Evolutionary conservation across 2,113 vertebrate genomes (phyloP), one percentile per base, ranked within the genome.

Genomic region (Myocastor coypus): DNA sequence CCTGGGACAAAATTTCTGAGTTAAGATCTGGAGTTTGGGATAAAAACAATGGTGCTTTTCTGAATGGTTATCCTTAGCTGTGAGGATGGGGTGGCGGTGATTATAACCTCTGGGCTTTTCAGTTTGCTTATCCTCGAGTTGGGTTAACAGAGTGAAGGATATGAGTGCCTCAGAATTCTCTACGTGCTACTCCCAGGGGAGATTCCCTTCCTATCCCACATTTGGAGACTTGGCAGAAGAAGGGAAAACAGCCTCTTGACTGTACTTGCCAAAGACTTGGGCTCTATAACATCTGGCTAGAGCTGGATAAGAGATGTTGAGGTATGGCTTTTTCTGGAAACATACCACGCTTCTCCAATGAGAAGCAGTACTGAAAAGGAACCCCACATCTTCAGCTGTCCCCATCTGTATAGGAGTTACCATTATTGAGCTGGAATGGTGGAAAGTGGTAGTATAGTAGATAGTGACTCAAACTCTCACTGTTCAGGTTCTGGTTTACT

Each of bases 371-470:
- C 50, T 26, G 24, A 85, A 13, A 63, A 3, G 37, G 16, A 66
- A 8, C 30, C 28, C n/a, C n/a, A 5, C 4, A 34, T 93, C 4
- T 66, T 88, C 46, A 5, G 28, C 2, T n/a, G 1, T 26, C 22
- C 0, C 0, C 5, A 7, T 69, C 30, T 84, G n/a, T 40, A 71
- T 2, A 57, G 32, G 22, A 42, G 8, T 30, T 50, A 40, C 30
- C 2, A 34, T 59, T 42, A 28, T 7, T 42, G 19, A 89, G 4
- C 37, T 83, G 24, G 10, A 0, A 11, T 32, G 17, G 3, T 24
- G 5, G 7, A 26, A 57, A 13, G 5, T n/a, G 10, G 37, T 5
- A 26, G 1, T 20, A 20, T 7, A 52, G 1, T 34, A 6, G 7
- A 13, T 0, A 5, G 63, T 34, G 13, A 34, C 84, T 89, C 30